Evolutionary conservation across 2,888 invertebrate genomes (phyloP), one percentile per base, ranked within the genome.

Genomic region (Synergus umbraculus): DNA sequence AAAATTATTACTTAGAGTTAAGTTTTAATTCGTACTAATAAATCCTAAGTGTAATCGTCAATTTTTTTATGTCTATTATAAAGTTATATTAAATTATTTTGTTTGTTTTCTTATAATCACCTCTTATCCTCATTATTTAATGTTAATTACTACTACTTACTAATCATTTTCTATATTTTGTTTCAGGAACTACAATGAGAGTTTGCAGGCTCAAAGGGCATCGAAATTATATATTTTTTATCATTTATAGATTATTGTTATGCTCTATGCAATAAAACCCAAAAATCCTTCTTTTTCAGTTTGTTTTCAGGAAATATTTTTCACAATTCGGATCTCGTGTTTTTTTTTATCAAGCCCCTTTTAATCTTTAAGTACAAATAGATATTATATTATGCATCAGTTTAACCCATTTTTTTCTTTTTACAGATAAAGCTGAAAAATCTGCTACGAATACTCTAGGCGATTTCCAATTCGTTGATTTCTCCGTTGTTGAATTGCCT

Each of bases 401-500:
- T 54, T n/a, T 73, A 37, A 73, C 46, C 1, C 15, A 37, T 15
- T 54, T 49, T 37, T 8, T 29, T 73, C 12, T 69, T 44, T 67
- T 73, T 73, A n/a, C 10, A 73, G 73, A n/a, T 54, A 67, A 15
- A 13, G 4, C 15, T 1, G 7, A 22, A 60, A 22, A 60, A 49
- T 37, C 49, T n/a, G 0, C 73, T n/a, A 0, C 49, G 3, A 73
- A 49, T 9, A 15, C 9, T 29, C n/a, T 49, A 1, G 15, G 49
- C 29, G 49, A 73, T 10, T 73, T 73, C 37, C 37, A 73, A 10
- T 73, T 73, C 49, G 49, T 73, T 29, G 73, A 73, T 73, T 73
- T 73, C 10, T 9, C 73, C 1, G 29, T 54, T n/a, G 29, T 37
- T 4, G 73, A 73, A 54, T 73, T 54, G 9, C 49, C 49, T n/a